Evolutionary conservation across 2,888 invertebrate species (phyloP), one percentile per base, ranked within the genome.

Genomic region (Crioceris asparagi): DNA sequence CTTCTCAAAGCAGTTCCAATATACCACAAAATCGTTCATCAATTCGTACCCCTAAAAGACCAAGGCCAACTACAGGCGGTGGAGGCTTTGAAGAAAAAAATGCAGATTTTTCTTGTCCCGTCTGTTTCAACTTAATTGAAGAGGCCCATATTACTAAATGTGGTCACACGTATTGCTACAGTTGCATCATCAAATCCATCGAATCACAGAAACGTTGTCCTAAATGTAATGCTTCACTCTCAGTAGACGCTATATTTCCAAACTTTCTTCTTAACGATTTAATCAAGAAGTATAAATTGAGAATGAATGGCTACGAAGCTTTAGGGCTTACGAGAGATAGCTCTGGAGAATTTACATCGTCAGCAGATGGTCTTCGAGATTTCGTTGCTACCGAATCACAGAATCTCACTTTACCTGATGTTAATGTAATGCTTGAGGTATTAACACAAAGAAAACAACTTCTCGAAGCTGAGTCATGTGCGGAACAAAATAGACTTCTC

Each of bases 91-190:
- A 79, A 49, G 79, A 80, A 53, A 79, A 78, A 62, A 76, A 74
- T 56, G 72, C 73, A 49, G 77, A 77, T 56, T 71, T 69, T 47
- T 65, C 74, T 35, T 85, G 91, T 59, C 86, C 90, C 0, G 81
- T 91, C 35, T 93, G 93, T 66, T 85, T 90, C 64, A 85, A 88
- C 61, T 67, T 86, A 32, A 86, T 92, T 42, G 81, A 82, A 49
- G 90, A 90, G 62, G 90, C 92, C 0, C 82, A 88, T 62, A 87
- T 92, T 55, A 91, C 91, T 0, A 77, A 82, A 48, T 92, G 93
- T 65, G 92, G 92, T 0, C 92, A 93, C 61, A 90, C 90, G 2
- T 93, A 87, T 67, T 93, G 93, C 64, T 79, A 77, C 57, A 72
- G 75, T 12, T 93, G 92, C 63, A 84, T 92, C 32, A 64, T 67